These are phyloP conservation scores for Oligia strigilis DNA, from an alignment of 2,888 invertebrate species.

Conservation along the genomic window DNA sequence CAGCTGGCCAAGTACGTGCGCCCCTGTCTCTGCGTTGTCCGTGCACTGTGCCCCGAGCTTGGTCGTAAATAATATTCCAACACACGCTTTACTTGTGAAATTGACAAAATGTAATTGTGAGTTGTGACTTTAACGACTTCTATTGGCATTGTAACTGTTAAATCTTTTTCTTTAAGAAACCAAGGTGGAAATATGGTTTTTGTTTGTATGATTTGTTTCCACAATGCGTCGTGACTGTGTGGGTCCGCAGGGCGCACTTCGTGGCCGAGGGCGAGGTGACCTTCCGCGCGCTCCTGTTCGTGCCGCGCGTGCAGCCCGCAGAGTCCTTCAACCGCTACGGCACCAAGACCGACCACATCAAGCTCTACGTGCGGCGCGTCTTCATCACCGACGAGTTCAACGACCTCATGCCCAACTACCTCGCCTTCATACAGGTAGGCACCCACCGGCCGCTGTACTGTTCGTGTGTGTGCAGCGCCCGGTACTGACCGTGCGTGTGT, in stretches of 20 bases:
- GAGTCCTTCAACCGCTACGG: conserved; percentile 99
- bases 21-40: background rate
- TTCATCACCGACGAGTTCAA: conserved; percentile 99
- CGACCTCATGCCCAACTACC: conserved; percentile 99
- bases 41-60: background rate
- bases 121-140: background rate
- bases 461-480: background rate
- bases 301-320: conserved; percentile 97
- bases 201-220: background rate
- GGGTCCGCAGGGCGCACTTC: conserved; percentile 93
- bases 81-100: background rate
- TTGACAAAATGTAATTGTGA: background rate
- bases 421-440: conserved; percentile 94
- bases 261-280: conserved; percentile 99
- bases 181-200: background rate
- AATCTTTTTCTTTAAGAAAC: background rate
- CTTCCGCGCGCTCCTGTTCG: conserved; percentile 98
- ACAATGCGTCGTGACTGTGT: background rate
- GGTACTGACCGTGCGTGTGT: background rate
- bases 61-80: background rate
- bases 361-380: conserved; percentile 98
- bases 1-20: conserved; percentile 92
- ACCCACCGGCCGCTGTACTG: background rate
- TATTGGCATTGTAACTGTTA: background rate
- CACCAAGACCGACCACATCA: conserved; percentile 98